Base-by-base conservation (phyloP, 2,113 vertebrate genomes). In the Labeo catla region DNA sequence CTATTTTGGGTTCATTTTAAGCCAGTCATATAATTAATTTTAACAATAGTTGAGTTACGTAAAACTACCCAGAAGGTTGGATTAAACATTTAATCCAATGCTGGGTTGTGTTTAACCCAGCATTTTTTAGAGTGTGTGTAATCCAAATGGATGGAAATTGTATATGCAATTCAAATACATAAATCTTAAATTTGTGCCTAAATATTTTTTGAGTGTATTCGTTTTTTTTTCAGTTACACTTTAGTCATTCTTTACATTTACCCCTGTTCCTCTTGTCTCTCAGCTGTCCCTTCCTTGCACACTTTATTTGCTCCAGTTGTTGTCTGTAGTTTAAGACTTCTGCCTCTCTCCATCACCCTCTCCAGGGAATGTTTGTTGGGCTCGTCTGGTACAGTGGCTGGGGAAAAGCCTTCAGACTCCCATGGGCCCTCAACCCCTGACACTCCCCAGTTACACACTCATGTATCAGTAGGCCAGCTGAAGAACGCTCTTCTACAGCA, bases 391-490 rank as follows among this genome's bases (percentile, higher is more conserved):
- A 80, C 86, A 83, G 81, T 79, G 43, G 80, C 87, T 78, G 87
- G 87, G 88, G 92, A 89, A 86, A 90, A 79, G 73, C 76, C 83
- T 19, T 39, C 39, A 19, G 81, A 82, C 57, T 66, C 76, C 0
- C 52, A 10, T 70, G 47, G 16, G 59, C 8, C 84, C 66, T 78
- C 11, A 13, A 87, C 87, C 68, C 86, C 59, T 21, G 87, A 92
- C 11, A 63, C 80, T 68, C 91, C 86, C 0, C 93, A 93, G 88
- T 92, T 95, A 83, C 92, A 89, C 92, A 95, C 95, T 73, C 91
- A 91, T 28, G 94, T 95, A 89, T 95, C 94, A 4, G 94, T 95
- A 86, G 94, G 93, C 66, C 92, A 92, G 90, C 90, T 95, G 84
- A 94, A 91, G 89, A 95, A 86, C 28, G 86, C 89, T 68, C 93